Evolutionary conservation across 2,113 vertebrate genomes (phyloP).

Genomic region (Phylloscopus trochiloides): DNA sequence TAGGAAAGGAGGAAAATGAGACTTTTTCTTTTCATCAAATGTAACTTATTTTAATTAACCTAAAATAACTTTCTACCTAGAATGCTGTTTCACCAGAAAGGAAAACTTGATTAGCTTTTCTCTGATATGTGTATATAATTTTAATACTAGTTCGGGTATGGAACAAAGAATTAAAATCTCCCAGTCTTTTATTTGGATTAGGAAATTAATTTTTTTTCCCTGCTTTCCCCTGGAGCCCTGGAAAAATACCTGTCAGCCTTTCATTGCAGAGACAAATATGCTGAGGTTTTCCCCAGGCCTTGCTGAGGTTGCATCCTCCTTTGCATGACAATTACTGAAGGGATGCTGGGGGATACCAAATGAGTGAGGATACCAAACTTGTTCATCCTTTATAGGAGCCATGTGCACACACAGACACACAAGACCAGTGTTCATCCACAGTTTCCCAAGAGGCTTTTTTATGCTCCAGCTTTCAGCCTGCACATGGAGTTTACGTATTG

Average conservation of each 20-base stretch:
- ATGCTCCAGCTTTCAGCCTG: neutral
- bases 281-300: neutral
- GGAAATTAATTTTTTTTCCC: neutral
- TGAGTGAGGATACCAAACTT: neutral
- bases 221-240: neutral
- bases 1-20: neutral
- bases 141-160: neutral
- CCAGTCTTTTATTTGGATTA: constrained; percentile 14
- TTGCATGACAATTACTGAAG: neutral
- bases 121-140: neutral
- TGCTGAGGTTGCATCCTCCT: neutral
- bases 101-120: constrained; percentile 4
- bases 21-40: neutral
- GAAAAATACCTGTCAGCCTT: constrained; percentile 3
- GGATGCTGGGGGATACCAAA: neutral
- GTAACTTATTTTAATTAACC: neutral
- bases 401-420: neutral
- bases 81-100: neutral
- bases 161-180: neutral
- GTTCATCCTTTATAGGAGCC: neutral
- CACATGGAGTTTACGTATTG: neutral
- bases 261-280: neutral
- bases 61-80: neutral
- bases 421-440: neutral
- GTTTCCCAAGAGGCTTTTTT: neutral